phyloP scores from a whole-genome alignment of 1,140 invertebrate species.

The Calliopsis andreniformis region DNA sequence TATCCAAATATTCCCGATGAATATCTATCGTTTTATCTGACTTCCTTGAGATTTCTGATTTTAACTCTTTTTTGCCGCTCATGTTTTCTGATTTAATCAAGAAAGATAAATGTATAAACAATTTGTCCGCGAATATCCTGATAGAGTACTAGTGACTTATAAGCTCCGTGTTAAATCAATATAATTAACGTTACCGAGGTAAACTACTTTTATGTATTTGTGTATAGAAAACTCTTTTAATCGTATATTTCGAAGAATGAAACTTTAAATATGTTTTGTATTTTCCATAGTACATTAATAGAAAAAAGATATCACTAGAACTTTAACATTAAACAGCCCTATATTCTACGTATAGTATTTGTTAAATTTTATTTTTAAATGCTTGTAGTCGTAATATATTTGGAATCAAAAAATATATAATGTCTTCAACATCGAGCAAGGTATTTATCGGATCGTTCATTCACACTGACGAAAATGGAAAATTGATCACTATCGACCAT shows the following conservation, averaged over 20 bases:
- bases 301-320: no score
- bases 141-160: background rate
- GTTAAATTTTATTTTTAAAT: background rate
- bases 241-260: no score
- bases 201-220: background rate
- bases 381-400: background rate
- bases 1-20: slow-evolving; percentile 77
- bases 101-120: background rate
- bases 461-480: slow-evolving; percentile 64
- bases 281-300: no score
- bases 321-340: no score
- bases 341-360: no score
- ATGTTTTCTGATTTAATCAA: background rate
- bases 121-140: background rate
- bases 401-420: slow-evolving; percentile 51
- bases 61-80: slow-evolving; percentile 59
- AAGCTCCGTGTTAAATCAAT: slow-evolving; percentile 28
- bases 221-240: background rate
- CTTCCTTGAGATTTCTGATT: slow-evolving; percentile 56
- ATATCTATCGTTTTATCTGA: slow-evolving; percentile 66
- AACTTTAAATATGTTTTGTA: no score
- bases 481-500: slow-evolving; percentile 75
- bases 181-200: background rate
- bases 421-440: slow-evolving; percentile 42
- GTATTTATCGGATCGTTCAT: slow-evolving; percentile 74